Percentiles rank a stretch among this genome's conserved stretches.
Conservation (phyloP, 1,140 invertebrate genomes). For the Polypedilum vanderplanki region DNA sequence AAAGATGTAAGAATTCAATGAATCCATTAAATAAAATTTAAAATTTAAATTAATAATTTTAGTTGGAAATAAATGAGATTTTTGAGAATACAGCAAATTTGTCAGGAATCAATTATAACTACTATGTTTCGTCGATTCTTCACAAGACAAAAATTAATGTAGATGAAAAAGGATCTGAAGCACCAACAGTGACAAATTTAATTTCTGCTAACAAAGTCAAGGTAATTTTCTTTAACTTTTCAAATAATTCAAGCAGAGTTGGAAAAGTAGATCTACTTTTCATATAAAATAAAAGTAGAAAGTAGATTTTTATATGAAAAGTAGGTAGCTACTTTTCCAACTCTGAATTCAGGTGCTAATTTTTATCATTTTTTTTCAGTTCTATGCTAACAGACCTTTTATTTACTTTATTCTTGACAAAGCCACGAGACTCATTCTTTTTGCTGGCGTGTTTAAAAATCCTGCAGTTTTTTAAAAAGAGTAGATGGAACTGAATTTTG, state of each 20-base stretch:
- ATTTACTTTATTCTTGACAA: slow-evolving; percentile 57
- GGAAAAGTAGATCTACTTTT: too few species aligned
- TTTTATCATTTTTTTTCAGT: too few species aligned
- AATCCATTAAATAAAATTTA: too few species aligned
- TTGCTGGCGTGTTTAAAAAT: slow-evolving; percentile 49
- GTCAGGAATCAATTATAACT: slow-evolving; percentile 56
- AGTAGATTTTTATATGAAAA: too few species aligned
- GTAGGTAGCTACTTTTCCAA: too few species aligned
- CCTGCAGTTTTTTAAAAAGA: too few species aligned
- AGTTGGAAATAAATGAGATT: slow-evolving; percentile 62
- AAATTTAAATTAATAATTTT: slow-evolving; percentile 29
- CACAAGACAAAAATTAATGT: slow-evolving; percentile 78
- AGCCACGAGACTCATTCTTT: slow-evolving; percentile 50
- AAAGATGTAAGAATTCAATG: slow-evolving; percentile 47
- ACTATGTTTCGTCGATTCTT: slow-evolving; percentile 52
- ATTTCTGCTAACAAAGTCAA: slow-evolving; percentile 50
- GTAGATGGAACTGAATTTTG: too few species aligned
- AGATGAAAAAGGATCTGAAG: slow-evolving; percentile 71
- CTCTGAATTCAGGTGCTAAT: too few species aligned
- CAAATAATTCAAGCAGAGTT: too few species aligned
- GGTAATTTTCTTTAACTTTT: too few species aligned
- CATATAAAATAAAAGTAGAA: too few species aligned
- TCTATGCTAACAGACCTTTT: slow-evolving; percentile 54
- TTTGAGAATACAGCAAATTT: slow-evolving; percentile 56
- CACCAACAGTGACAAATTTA: slow-evolving; percentile 53